Base-by-base conservation (phyloP, 1,140 invertebrate species). In the Drosophila arizonae region DNA sequence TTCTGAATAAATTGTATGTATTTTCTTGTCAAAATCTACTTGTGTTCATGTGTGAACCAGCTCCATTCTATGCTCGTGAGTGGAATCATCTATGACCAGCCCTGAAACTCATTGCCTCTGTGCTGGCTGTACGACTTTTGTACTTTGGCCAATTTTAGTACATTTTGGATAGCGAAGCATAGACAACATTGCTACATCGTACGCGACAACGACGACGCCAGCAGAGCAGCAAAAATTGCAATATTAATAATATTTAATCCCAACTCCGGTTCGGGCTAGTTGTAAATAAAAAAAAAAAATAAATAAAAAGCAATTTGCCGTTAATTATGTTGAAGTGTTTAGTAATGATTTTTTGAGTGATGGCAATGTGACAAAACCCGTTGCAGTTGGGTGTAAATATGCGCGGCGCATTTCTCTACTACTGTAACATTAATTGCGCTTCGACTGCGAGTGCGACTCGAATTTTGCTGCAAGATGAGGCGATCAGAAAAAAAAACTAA, bases 201-300 rank as follows among this genome's bases (percentile, higher is more conserved):
- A 77, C 69, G 72, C 65, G 72, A 70, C 67, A 74, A 81, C 70
- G 52, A 55, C 52, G 80, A 85, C 81, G 81, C 81, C 73, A 84
- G 81, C 77, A 85, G 81, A 82, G 75, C 81, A 84, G 67, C 67
- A 64, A 80, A 63, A 84, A 85, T 84, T 71, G 81, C 81, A 84
- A 84, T 80, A 80, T 75, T 85, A 85, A 77, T 68, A 80, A 73
- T 76, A 79, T 51, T 51, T 45, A 70, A 56, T 61, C 13, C 45
- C 26, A 51, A 43, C 39, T 36, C 11, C 52, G 57, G 71, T 17
- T 26, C 51, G 43, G 51, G 70, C 46, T 15, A 50, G 56, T 55
- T 33, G 28, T 41, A 65, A 55, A 17, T 48, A 24, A 1, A 24
- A 24, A 24, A 24, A 24, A 24, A 1, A 39, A 55, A 66, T 54